Percentiles rank a stretch among this genome's conserved stretches.
These are phyloP conservation scores for Ceratosolen solmsi DNA, from an alignment of 1,140 invertebrate genomes.

Conservation along the genomic window DNA sequence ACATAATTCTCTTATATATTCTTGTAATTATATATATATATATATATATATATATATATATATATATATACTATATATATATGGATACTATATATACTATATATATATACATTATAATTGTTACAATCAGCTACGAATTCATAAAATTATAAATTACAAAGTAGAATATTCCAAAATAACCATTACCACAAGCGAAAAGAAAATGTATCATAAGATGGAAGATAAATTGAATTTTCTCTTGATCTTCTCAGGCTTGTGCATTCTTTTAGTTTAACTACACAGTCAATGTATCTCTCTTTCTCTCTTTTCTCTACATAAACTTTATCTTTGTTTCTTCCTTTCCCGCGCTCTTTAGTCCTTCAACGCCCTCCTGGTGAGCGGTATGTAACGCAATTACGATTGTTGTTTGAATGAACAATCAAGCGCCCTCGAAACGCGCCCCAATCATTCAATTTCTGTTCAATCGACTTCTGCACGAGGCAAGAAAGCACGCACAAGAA, in stretches of 20 bases:
- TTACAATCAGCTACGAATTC: no score
- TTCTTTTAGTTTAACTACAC: neutral
- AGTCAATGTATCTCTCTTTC: neutral
- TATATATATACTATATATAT: no score
- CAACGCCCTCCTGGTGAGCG: slow-evolving; percentile 44
- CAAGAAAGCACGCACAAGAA: slow-evolving; percentile 34
- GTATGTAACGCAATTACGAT: slow-evolving; percentile 74
- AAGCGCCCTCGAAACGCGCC: slow-evolving; percentile 72
- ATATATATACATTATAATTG: no score
- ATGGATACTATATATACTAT: no score
- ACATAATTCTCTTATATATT: no score
- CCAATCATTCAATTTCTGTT: slow-evolving; percentile 75
- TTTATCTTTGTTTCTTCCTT: slow-evolving; percentile 49
- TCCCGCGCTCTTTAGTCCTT: slow-evolving; percentile 52
- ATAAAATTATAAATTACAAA: no score
- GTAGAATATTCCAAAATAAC: neutral
- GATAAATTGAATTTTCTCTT: slow-evolving; percentile 22
- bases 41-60: no score
- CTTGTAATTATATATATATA: no score
- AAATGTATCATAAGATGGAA: neutral
- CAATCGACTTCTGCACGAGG: slow-evolving; percentile 68
- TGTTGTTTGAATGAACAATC: slow-evolving; percentile 76
- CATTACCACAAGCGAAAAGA: neutral
- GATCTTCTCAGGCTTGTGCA: neutral
- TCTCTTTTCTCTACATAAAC: neutral